Conservation (phyloP, 2,888 invertebrate species). For the Crossocerus cetratus region DNA sequence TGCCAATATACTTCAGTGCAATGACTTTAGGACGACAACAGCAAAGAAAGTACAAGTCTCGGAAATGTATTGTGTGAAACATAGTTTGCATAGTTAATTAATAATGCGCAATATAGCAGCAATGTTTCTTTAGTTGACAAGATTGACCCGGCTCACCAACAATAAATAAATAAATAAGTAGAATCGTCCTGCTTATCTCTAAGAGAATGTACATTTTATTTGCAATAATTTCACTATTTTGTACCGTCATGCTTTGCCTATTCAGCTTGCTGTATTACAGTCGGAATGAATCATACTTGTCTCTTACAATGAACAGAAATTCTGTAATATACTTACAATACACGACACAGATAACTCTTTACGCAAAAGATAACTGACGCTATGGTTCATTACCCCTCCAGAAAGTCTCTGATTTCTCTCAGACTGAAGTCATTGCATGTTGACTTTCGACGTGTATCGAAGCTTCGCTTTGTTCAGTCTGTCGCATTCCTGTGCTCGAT, state of each 20-base stretch:
- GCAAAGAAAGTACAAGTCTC: too few relatives aligned
- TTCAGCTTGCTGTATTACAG: neutral
- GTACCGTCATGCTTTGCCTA: neutral
- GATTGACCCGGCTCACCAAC: too few relatives aligned
- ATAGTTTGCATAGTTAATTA: too few relatives aligned
- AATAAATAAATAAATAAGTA: too few relatives aligned
- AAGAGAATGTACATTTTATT: too few relatives aligned
- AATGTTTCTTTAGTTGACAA: too few relatives aligned
- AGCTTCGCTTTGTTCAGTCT: constrained; percentile 68
- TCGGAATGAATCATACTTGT: constrained; percentile 17
- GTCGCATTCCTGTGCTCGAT: constrained; percentile 83
- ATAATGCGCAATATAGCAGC: too few relatives aligned
- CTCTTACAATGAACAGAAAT: constrained; percentile 21
- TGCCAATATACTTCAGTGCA: too few relatives aligned
- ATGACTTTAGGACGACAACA: too few relatives aligned
- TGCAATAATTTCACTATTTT: neutral
- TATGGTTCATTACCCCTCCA: constrained; percentile 3
- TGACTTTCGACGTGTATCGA: constrained; percentile 69
- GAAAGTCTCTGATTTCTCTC: constrained; percentile 20
- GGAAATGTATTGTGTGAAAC: too few relatives aligned
- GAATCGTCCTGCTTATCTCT: too few relatives aligned
- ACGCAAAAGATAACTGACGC: constrained; percentile 9
- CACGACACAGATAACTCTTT: neutral
- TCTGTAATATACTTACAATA: constrained; percentile 28
- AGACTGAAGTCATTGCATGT: constrained; percentile 66